Evolutionary conservation across 2,888 invertebrate genomes (phyloP), one percentile per base, ranked within the genome.

Genomic region (Tiliacea aurago): DNA sequence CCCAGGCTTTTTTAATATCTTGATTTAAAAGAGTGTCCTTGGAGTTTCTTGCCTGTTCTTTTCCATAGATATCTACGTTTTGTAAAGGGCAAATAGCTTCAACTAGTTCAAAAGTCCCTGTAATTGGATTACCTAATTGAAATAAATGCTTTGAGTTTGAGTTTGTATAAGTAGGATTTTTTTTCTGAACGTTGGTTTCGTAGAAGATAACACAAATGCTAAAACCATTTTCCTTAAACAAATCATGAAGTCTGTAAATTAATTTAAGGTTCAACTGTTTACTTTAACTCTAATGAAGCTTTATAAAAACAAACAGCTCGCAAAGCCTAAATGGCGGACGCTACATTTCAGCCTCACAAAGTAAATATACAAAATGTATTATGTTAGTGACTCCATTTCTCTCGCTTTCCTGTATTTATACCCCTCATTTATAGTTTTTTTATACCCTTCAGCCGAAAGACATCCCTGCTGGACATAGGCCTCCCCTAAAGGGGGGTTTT

Each of bases 301-400:
- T 75, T 66, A 43, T 45, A 63, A 28, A 58, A 76, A 74, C 68
- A 69, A 84, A 67, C 68, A 61, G 33, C 43, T 47, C 41, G 18
- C 43, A 6, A 51, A 55, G 55, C 61, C 41, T 47, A 69, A 81
- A 75, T 71, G 68, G 68, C 59, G 73, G 55, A 73, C 66, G 76
- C 63, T 69, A 80, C 45, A 80, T 70, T 76, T 63, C 61, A 70
- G 61, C 53, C 41, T 18, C 55, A 49, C 55, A n/a, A 43, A 72
- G 68, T 70, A 75, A 78, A 81, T 81, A 74, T 80, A 56, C 62
- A 59, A 41, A 67, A 71, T 66, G 70, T 69, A 49, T 79, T 76
- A 67, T 72, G 64, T 47, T 70, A 80, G 83, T 58, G 56, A 63
- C 65, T 62, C 56, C 43, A 63, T 80, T 33, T 67, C 18, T 43